Evolutionary conservation across 2,113 vertebrate genomes (phyloP), one percentile per base, ranked within the genome.

Genomic region (Solea solea): DNA sequence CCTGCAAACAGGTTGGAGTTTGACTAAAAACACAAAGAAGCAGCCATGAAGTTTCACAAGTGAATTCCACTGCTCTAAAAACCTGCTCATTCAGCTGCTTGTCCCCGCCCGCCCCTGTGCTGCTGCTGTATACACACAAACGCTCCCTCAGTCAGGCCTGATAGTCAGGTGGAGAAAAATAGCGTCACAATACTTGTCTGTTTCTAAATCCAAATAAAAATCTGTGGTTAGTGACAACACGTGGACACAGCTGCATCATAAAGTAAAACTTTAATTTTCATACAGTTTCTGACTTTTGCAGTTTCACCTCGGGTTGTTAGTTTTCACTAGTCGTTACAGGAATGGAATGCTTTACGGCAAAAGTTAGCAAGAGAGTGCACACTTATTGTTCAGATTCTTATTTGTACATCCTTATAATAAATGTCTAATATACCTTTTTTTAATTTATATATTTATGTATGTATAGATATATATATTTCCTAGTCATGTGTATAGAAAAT

Each of bases 181-280:
- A 21, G 21, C 1, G 21, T 21, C 21, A 21, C 21, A 21, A 21
- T 21, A 21, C 21, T 21, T 21, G 21, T 21, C 21, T 21, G 21
- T 21, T 21, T 21, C 21, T 0, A 48, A 48, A 13, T 13, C 45
- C 10, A 48, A 12, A 45, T 48, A 11, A 48, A 13, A 7, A 44
- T 28, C 9, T 40, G 10, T 25, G 9, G 0, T 2, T 63, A 76
- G 62, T 51, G 28, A 80, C 0, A 14, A 76, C 6, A 75, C 16
- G 28, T 3, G 14, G 41, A 63, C 39, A 16, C 48, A 21, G 12
- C 16, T 2, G 9, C 69, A 67, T 64, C 81, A 89, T 74, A 90
- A 92, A 90, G 89, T 85, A 84, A 85, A 92, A 78, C 77, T 93
- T 93, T 93, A 89, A 90, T 93, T 85, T 80, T 84, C 9, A 88